phyloP scores from a whole-genome alignment of 1,140 invertebrate species.

The Drosophila lacteicornis region DNA sequence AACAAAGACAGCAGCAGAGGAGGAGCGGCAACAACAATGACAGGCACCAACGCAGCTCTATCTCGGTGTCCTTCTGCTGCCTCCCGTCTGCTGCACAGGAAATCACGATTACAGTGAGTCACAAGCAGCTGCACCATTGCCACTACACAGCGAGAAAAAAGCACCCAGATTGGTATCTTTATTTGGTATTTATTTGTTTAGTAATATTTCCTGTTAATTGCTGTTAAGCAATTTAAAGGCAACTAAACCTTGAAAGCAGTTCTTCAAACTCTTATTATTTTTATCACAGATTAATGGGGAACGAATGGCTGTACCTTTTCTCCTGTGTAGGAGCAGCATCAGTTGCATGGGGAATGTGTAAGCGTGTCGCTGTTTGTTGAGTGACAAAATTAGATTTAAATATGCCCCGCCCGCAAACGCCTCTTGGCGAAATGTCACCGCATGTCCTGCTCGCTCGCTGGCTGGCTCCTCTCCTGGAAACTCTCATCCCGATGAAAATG shows the following conservation, averaged over 20 bases:
- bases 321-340: constrained; percentile 22
- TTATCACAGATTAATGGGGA: not conserved
- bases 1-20: constrained; percentile 65
- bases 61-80: not conserved
- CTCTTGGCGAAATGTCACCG: constrained; percentile 69
- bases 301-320: not conserved
- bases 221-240: not conserved
- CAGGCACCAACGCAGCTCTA: constrained; percentile 29
- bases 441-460: constrained; percentile 59
- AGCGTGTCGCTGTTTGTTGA: constrained; percentile 67
- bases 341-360: constrained; percentile 35
- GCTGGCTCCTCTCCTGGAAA: constrained; percentile 4
- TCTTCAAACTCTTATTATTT: too few relatives aligned
- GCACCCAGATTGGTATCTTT: rapidly evolving
- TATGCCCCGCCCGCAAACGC: constrained; percentile 63
- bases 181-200: not conserved
- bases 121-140: constrained; percentile 28
- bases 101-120: constrained; percentile 79
- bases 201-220: not conserved
- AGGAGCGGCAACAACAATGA: constrained; percentile 52
- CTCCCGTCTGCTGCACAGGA: constrained; percentile 60
- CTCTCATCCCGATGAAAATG: constrained; percentile 58
- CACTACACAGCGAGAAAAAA: constrained; percentile 1
- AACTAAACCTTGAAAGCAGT: not conserved
- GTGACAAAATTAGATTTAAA: constrained; percentile 83